Conservation (phyloP, 2,888 invertebrate species). For the Drosophila tanythrix region DNA sequence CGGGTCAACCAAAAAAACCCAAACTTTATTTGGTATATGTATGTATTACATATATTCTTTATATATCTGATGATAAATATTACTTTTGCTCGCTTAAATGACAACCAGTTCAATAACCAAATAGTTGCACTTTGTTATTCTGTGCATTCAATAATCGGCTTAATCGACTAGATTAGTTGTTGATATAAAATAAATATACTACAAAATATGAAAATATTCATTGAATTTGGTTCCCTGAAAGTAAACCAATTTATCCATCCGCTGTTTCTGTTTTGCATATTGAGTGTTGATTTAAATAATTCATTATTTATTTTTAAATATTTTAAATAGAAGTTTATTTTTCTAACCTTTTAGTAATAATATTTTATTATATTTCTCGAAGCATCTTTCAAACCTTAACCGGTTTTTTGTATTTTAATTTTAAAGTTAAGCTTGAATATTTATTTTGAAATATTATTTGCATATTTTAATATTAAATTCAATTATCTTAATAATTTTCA, state of each 20-base stretch:
- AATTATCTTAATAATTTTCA: too few relatives aligned
- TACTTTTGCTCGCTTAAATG: constrained; percentile 50
- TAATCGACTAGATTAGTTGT: constrained; percentile 17
- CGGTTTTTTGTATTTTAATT: too few relatives aligned
- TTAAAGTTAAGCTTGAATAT: too few relatives aligned
- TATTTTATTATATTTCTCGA: background rate
- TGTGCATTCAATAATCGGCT: constrained; percentile 27
- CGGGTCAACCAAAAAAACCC: constrained; percentile 14
- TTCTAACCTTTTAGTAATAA: background rate
- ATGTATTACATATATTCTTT: constrained; percentile 28
- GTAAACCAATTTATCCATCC: background rate
- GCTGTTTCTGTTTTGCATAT: background rate
- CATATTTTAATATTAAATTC: too few relatives aligned
- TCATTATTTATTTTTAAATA: background rate
- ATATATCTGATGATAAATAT: constrained; percentile 66
- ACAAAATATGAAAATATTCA: background rate
- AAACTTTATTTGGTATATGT: background rate
- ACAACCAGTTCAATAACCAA: constrained; percentile 69
- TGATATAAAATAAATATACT: background rate
- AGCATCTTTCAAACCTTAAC: too few relatives aligned
- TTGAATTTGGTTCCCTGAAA: background rate
- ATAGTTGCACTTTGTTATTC: constrained; percentile 51
- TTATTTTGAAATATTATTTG: too few relatives aligned
- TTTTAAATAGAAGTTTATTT: background rate
- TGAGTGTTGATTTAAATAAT: background rate